These are phyloP conservation scores for Eristalis intricaria DNA, from an alignment of 2,888 invertebrate genomes.

Conservation along the genomic window DNA sequence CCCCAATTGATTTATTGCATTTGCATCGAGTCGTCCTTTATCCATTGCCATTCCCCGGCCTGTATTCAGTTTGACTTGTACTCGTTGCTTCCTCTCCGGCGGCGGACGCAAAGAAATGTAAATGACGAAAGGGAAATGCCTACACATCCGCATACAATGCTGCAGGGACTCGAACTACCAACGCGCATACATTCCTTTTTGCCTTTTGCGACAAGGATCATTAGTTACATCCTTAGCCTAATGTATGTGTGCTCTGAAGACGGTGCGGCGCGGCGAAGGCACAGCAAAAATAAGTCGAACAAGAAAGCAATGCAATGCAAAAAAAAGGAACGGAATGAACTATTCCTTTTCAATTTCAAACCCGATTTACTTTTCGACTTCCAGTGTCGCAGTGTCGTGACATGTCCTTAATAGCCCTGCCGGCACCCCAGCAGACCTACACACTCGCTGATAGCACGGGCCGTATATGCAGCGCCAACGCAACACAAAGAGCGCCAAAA, in stretches of 20 bases:
- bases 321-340: conserved; percentile 35
- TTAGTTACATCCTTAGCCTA: conserved; percentile 71
- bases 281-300: not conserved
- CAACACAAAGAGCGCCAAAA: conserved; percentile 57
- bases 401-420: conserved; percentile 69
- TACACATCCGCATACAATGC: conserved; percentile 67
- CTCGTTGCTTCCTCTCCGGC: not conserved
- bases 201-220: conserved; percentile 66
- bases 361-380: conserved; percentile 72
- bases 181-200: conserved; percentile 55
- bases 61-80: conserved; percentile 27
- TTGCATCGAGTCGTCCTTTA: conserved; percentile 63
- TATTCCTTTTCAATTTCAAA: conserved; percentile 71
- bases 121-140: conserved; percentile 68
- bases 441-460: not conserved
- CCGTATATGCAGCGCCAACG: conserved; percentile 52
- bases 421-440: conserved; percentile 46
- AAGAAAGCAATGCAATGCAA: not conserved
- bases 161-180: conserved; percentile 42
- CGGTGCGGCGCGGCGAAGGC: conserved; percentile 10
- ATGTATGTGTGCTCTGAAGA: conserved; percentile 47
- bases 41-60: conserved; percentile 29
- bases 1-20: conserved; percentile 71
- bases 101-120: conserved; percentile 55
- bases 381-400: conserved; percentile 69